Conservation (phyloP, 2,797 vertebrate genomes). For the Phrynocephalus forsythii region DNA sequence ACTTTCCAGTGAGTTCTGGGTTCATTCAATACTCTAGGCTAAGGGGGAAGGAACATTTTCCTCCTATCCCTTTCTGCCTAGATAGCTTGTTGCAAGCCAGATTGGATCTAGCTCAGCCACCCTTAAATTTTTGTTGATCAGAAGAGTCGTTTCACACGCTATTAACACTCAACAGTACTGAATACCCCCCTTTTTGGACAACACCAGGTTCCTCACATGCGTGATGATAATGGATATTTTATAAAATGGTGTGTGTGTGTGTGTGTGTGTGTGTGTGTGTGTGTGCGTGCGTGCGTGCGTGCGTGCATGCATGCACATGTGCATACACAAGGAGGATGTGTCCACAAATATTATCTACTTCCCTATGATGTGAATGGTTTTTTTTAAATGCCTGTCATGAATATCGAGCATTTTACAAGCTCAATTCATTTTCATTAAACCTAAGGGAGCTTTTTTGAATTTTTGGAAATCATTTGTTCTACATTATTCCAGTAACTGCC, state of each 20-base stretch:
- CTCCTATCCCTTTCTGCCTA: not conserved
- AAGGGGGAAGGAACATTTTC: not conserved
- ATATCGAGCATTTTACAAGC: slow-evolving; percentile 5
- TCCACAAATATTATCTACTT: not conserved
- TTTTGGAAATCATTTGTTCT: slow-evolving; percentile 30
- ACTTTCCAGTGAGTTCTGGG: not conserved
- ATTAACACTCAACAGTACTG: not conserved
- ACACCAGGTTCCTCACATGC: not conserved
- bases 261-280: too few relatives aligned
- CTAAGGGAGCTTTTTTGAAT: not conserved
- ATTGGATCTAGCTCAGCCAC: too few relatives aligned
- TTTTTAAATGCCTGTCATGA: not conserved
- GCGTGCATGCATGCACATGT: too few relatives aligned
- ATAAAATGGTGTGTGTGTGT: too few relatives aligned
- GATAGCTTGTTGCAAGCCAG: not conserved
- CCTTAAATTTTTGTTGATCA: not conserved
- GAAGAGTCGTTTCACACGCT: not conserved
- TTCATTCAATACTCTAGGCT: not conserved
- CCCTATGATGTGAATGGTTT: not conserved
- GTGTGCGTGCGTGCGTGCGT: too few relatives aligned
- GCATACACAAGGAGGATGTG: not conserved
- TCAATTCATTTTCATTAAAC: slow-evolving; percentile 24
- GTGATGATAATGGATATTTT: not conserved
- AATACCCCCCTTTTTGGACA: not conserved
- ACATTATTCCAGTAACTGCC: slow-evolving; percentile 14